Percentiles rank a stretch among this genome's conserved stretches.
Evolutionary conservation across 2,797 vertebrate genomes (phyloP).

Genomic region (Dromococcyx pavoninus): DNA sequence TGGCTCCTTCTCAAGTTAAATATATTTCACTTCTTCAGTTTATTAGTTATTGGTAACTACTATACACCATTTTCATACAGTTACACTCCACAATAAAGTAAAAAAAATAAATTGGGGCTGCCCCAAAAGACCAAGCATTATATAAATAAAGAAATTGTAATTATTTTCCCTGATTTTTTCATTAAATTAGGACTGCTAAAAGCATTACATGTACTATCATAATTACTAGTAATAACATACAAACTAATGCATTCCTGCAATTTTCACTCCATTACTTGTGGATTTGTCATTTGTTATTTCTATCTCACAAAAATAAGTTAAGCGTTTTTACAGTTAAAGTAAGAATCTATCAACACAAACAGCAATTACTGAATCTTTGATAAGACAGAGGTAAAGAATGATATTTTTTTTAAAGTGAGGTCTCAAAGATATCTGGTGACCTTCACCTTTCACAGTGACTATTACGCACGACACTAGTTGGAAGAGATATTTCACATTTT

Average conservation of each 20-base stretch:
- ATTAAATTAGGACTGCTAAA: conserved; percentile 45
- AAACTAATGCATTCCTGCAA: conserved; percentile 57
- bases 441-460: background rate
- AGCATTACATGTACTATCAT: conserved; percentile 35
- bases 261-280: conserved; percentile 57
- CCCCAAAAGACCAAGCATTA: background rate
- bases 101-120: background rate
- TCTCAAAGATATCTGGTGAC: background rate
- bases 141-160: conserved; percentile 24
- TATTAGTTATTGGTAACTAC: background rate
- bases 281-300: conserved; percentile 17
- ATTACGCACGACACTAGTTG: background rate
- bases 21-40: background rate
- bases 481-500: background rate
- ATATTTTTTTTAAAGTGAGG: background rate
- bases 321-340: conserved; percentile 11
- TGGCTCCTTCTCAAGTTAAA: background rate
- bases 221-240: conserved; percentile 57
- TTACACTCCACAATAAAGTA: background rate
- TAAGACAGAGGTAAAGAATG: conserved; percentile 20
- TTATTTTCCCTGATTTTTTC: conserved; percentile 28
- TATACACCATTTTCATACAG: background rate
- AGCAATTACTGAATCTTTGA: conserved; percentile 20
- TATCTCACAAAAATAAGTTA: conserved; percentile 5
- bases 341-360: conserved; percentile 20